phyloP scores from a whole-genome alignment of 2,797 vertebrate species.

The Takifugu rubripes region DNA sequence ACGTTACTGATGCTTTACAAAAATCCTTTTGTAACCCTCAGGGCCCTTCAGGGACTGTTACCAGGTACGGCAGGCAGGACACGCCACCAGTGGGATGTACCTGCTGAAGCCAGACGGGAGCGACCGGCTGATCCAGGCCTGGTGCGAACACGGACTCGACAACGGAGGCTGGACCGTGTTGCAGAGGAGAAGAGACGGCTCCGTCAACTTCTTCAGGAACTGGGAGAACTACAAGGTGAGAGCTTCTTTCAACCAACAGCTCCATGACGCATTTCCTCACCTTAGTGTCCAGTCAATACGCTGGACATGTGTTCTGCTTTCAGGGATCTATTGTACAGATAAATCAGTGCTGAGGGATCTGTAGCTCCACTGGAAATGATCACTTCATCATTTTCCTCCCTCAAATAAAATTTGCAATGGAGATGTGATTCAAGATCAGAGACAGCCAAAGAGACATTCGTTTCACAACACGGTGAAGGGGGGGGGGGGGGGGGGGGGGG shows the following conservation, averaged over 20 bases:
- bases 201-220: slow-evolving; percentile 97
- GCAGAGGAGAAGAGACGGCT: slow-evolving; percentile 92
- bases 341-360: neutral
- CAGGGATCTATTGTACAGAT: slow-evolving; percentile 14
- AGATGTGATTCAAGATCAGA: slow-evolving; percentile 21
- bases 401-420: slow-evolving; percentile 13
- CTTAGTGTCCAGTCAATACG: slow-evolving; percentile 25
- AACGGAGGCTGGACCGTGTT: slow-evolving; percentile 97
- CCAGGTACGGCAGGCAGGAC: slow-evolving; percentile 87
- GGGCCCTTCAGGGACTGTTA: slow-evolving; percentile 95
- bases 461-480: slow-evolving; percentile 1
- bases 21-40: slow-evolving; percentile 51
- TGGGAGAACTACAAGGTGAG: slow-evolving; percentile 98
- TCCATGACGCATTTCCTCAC: slow-evolving; percentile 35
- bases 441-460: neutral
- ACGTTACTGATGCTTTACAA: too few relatives aligned
- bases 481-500: too few relatives aligned
- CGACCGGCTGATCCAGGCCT: slow-evolving; percentile 86
- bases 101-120: slow-evolving; percentile 86
- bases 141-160: slow-evolving; percentile 95
- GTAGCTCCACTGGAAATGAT: slow-evolving; percentile 6
- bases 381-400: slow-evolving; percentile 9
- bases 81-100: slow-evolving; percentile 91
- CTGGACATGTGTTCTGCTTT: slow-evolving; percentile 5
- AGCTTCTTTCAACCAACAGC: slow-evolving; percentile 26